Evolutionary conservation across 2,888 invertebrate genomes (phyloP).

Genomic region (Andricus curvator): DNA sequence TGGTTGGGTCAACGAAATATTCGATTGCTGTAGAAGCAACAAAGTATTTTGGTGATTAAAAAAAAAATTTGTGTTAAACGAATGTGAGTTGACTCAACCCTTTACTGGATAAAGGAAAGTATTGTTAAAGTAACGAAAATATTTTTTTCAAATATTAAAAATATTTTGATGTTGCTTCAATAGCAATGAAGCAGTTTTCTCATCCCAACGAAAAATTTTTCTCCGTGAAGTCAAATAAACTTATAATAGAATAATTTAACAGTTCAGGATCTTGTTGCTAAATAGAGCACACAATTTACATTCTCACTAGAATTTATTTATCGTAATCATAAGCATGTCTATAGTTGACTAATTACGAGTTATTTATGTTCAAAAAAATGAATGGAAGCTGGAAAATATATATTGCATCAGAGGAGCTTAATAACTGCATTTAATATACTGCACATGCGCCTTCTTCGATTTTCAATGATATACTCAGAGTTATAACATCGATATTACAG

Average conservation of each 20-base stretch:
- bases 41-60: too few species aligned
- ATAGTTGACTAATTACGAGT: neutral
- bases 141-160: too few species aligned
- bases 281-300: neutral
- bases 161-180: too few species aligned
- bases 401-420: neutral
- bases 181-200: too few species aligned
- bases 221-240: neutral
- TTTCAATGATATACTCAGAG: neutral
- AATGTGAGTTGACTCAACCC: too few species aligned
- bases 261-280: neutral
- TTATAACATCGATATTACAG: slow-evolving; percentile 23
- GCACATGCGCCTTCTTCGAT: neutral
- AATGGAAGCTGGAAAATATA: neutral
- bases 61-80: too few species aligned
- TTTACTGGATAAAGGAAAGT: too few species aligned
- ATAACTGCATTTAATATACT: neutral
- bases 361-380: neutral
- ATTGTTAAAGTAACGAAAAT: too few species aligned
- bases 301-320: neutral
- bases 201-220: too few species aligned
- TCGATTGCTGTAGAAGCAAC: too few species aligned
- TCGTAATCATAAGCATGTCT: neutral
- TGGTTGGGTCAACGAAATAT: too few species aligned
- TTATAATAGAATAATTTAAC: neutral